Evolutionary conservation across 2,113 vertebrate species (phyloP), one percentile per base, ranked within the genome.

Genomic region (Hemiprocne comata): DNA sequence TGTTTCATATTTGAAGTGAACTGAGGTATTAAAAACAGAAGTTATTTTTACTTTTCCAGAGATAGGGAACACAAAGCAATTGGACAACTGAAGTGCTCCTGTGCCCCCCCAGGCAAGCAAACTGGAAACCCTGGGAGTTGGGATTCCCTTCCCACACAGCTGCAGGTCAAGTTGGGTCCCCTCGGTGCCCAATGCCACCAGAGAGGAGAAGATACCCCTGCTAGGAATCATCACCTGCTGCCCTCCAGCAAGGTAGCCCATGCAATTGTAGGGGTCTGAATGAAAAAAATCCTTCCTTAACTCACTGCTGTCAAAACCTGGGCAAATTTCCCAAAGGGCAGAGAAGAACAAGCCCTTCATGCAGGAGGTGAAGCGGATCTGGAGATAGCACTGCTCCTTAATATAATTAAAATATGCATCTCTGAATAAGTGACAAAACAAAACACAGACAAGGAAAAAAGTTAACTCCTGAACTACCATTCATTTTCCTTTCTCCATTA

Each of bases 251-350:
- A 5, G 1, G 36, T 25, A 73, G 34, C 54, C 38, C 34, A 46
- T 1, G 0, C 2, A 1, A 34, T n/a, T 5, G 2, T 5, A 65
- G 9, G 8, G 10, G 11, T 23, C 67, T 25, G 31, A 84, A 67
- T 21, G 13, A 46, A 46, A 18, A 24, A 89, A 48, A 71, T 28
- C 53, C 7, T 40, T 81, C 36, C 34, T 64, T 46, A 53, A 1
- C 16, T 55, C 69, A 48, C 7, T 10, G 28, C n/a, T 77, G 38
- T 21, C 46, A 74, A 60, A 89, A 62, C 31, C 23, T 23, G 18
- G 17, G 42, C 29, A 79, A 60, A 64, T 67, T 28, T 60, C 38
- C 23, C 42, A 61, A 72, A 7, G 15, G 10, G 8, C 55, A 77
- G 55, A 61, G 36, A 48, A 87, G 31, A 34, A 67, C n/a, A 57